Conservation (phyloP, 2,888 invertebrate species). For the Syrphus vitripennis region DNA sequence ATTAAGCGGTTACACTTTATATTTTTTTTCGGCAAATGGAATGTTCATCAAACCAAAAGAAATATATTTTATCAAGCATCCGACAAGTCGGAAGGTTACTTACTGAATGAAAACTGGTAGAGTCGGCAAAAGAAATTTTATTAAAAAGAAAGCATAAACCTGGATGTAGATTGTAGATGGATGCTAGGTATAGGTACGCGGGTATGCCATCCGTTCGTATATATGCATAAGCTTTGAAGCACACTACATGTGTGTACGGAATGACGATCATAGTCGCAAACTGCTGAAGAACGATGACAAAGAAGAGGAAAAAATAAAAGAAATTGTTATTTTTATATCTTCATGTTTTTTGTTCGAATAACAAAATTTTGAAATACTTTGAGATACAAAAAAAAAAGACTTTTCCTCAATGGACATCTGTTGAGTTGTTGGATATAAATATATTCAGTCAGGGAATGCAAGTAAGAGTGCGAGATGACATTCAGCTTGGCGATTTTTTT, state of each 20-base stretch:
- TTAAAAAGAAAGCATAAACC: constrained; percentile 71
- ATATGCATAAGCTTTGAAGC: constrained; percentile 33
- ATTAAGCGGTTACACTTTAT: constrained; percentile 61
- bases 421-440: too few relatives aligned
- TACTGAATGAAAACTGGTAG: constrained; percentile 71
- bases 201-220: constrained; percentile 26
- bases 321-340: constrained; percentile 45
- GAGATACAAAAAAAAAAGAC: neutral
- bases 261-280: constrained; percentile 3
- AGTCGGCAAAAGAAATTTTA: constrained; percentile 71
- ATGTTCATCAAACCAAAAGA: constrained; percentile 35
- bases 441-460: constrained; percentile 44
- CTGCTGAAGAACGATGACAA: constrained; percentile 25
- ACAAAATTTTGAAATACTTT: constrained; percentile 60
- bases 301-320: constrained; percentile 47
- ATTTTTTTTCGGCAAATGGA: constrained; percentile 41
- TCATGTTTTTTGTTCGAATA: constrained; percentile 20
- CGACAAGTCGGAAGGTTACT: constrained; percentile 70
- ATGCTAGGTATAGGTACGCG: constrained; percentile 56
- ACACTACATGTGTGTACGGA: constrained; percentile 37
- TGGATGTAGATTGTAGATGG: constrained; percentile 66
- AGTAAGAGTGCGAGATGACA: constrained; percentile 55
- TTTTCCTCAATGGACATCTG: constrained; percentile 40
- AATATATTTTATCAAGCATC: constrained; percentile 43
- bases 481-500: constrained; percentile 4